Evolutionary conservation across 2,888 invertebrate species (phyloP).

Genomic region (Thecophora atra): DNA sequence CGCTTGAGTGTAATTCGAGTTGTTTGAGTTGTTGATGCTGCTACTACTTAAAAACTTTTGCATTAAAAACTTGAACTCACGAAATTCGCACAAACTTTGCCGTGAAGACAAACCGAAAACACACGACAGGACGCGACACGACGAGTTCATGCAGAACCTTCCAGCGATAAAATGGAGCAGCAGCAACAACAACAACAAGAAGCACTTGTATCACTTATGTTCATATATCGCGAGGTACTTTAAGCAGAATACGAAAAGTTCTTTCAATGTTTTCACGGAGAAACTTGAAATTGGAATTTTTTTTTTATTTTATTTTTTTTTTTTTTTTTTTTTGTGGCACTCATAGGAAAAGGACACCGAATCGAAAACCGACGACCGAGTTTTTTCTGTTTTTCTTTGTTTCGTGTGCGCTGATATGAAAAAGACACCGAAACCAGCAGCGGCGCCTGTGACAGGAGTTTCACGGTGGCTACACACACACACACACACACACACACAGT

Average conservation of each 20-base stretch:
- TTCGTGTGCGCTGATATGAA: no score
- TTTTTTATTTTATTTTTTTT: constrained; percentile 23
- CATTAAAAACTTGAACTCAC: constrained; percentile 30
- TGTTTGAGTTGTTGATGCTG: not conserved
- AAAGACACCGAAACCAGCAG: no score
- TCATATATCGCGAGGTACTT: not conserved
- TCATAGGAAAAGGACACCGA: not conserved
- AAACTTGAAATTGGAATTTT: not conserved
- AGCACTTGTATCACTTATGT: constrained; percentile 19
- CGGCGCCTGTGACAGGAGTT: not conserved
- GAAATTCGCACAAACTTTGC: constrained; percentile 17
- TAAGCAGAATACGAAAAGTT: not conserved
- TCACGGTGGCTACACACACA: not conserved
- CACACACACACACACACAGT: not conserved
- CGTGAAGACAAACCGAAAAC: not conserved
- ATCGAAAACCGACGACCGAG: not conserved
- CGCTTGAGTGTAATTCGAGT: not conserved
- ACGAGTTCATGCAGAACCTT: not conserved
- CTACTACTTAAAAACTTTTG: constrained; percentile 31
- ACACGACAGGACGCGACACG: no score
- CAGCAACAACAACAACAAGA: constrained; percentile 14
- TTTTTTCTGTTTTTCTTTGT: no score
- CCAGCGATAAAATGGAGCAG: not conserved
- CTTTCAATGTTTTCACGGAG: not conserved
- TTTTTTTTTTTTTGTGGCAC: no score